Conservation (phyloP, 2,888 invertebrate species). For the Drosophila eohydei region DNA sequence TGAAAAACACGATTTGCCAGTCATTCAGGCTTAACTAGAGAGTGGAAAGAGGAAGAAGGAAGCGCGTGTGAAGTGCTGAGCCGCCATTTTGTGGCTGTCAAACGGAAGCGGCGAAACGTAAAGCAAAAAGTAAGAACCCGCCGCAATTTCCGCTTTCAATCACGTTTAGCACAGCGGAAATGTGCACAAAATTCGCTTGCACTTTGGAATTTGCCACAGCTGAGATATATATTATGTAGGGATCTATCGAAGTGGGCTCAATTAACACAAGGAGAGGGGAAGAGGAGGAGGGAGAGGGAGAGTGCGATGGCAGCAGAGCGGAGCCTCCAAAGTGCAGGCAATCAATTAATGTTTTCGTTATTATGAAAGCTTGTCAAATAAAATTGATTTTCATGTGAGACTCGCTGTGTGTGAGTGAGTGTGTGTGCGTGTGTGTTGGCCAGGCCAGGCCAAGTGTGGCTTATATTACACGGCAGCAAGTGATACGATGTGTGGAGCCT, state of each 20-base stretch:
- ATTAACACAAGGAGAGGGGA: conserved; percentile 5
- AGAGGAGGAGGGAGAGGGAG: neutral
- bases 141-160: conserved; percentile 75
- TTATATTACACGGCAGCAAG: conserved; percentile 43
- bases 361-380: conserved; percentile 56
- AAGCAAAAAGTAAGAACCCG: conserved; percentile 48
- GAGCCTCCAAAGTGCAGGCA: conserved; percentile 11
- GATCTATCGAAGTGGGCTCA: conserved; percentile 3
- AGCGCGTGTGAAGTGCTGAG: conserved; percentile 24
- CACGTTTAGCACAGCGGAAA: conserved; percentile 68
- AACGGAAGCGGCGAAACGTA: conserved; percentile 58
- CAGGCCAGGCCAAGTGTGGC: conserved; percentile 33
- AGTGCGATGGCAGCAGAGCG: neutral
- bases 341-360: conserved; percentile 62
- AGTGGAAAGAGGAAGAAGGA: neutral
- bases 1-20: conserved; percentile 69
- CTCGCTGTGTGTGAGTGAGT: neutral
- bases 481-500: conserved; percentile 18
- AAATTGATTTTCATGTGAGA: conserved; percentile 62
- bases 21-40: conserved; percentile 39
- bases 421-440: conserved; percentile 10
- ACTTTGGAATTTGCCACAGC: conserved; percentile 12
- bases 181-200: conserved; percentile 55
- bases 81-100: conserved; percentile 62
- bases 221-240: conserved; percentile 1